Conservation (phyloP, 2,888 invertebrate genomes). For the Melieria omissa region DNA sequence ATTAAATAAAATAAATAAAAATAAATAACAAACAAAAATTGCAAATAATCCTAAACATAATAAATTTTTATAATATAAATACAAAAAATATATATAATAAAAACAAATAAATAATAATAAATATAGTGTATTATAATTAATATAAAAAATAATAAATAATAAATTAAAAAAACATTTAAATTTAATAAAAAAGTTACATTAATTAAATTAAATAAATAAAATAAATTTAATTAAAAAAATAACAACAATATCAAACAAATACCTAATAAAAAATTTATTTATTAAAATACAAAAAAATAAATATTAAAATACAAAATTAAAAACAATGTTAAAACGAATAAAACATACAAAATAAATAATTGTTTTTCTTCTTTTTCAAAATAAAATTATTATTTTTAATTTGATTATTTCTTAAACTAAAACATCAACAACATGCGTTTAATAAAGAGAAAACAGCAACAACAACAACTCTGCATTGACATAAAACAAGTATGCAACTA, state of each 20-base stretch:
- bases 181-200: background rate
- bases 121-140: constrained; percentile 17
- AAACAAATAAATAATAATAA: background rate
- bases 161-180: background rate
- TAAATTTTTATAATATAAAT: background rate
- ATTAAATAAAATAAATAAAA: background rate
- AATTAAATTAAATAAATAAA: background rate
- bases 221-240: background rate
- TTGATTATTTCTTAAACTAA: too few species aligned
- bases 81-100: background rate
- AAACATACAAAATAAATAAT: background rate
- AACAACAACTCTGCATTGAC: too few species aligned
- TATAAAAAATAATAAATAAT: background rate
- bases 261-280: background rate
- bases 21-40: background rate
- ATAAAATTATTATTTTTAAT: background rate
- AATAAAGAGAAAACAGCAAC: too few species aligned
- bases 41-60: background rate
- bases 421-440: too few species aligned
- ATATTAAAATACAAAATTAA: background rate
- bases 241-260: background rate
- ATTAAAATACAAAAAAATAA: constrained; percentile 2
- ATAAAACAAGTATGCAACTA: too few species aligned
- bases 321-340: background rate
- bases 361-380: background rate